Base-by-base conservation (phyloP, 2,888 invertebrate genomes). In the Agriopis marginaria region DNA sequence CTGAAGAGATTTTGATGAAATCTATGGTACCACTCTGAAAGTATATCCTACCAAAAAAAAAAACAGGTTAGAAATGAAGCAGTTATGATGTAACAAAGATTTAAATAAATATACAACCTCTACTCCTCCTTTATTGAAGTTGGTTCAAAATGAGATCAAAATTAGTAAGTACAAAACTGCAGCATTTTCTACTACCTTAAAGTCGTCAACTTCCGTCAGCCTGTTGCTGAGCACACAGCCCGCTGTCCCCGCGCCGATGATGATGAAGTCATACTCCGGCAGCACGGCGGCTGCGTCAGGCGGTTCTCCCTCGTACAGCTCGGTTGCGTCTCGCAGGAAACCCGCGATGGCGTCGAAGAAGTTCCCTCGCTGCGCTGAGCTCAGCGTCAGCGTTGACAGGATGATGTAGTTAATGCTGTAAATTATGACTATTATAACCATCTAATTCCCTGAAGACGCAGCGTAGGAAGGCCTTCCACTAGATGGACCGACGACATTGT, bases 221-320 rank as follows among this genome's bases (percentile, higher is more conserved):
- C 94, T 79, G 71, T 89, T 92, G 67, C 89, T 88, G 7, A 92
- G 78, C 12, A 88, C 86, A 64, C 90, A 89, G 0, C 91, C 91
- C 3, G 90, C 91, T 0, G 89, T 88, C 3, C 91, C 91, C 3
- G 91, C 91, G 0, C 92, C 91, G n/a, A 91, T 83, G 70, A 91
- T 84, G 63, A 92, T 79, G 77, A 90, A 90, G 79, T 91, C 90
- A 65, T 91, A 90, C 73, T 89, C 85, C 8, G 75, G 68, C 4
- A 75, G 70, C 3, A 86, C 76, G 10, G 53, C 45, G 3, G 67
- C 55, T 0, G 79, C 75, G 32, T 88, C 86, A 1, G 80, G 75
- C 0, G 87, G 86, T 51, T 88, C 87, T 4, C 85, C 86, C 8
- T 76, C 66, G 45, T 77, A 55, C 7, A 86, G 68, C 58, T 81